These are phyloP conservation scores for Drosophila pseudotakahashii DNA, from an alignment of 2,888 invertebrate genomes.

Conservation along the genomic window DNA sequence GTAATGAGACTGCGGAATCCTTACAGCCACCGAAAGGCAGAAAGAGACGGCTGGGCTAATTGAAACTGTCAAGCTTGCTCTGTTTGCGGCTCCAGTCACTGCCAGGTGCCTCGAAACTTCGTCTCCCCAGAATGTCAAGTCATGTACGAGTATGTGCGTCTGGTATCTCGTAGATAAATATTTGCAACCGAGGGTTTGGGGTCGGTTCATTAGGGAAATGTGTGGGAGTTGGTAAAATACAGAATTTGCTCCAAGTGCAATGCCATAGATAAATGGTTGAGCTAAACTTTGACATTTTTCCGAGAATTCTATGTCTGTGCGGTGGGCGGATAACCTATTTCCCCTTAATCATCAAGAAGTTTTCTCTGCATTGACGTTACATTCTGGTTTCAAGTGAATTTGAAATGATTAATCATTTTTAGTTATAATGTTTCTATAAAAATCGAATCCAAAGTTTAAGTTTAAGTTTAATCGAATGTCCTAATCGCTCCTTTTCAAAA, in stretches of 20 bases:
- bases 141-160: conserved; percentile 20
- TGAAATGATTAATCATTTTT: no score
- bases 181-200: conserved; percentile 29
- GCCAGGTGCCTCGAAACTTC: conserved; percentile 43
- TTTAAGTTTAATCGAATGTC: no score
- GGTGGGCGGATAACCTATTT: background rate
- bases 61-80: conserved; percentile 52
- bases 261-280: conserved; percentile 29
- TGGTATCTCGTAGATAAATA: conserved; percentile 31
- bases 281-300: conserved; percentile 40
- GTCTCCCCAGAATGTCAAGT: conserved; percentile 27
- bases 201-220: conserved; percentile 34
- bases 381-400: no score
- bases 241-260: conserved; percentile 14
- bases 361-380: background rate
- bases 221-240: conserved; percentile 10
- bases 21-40: background rate
- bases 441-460: no score
- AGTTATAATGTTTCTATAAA: no score
- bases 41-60: conserved; percentile 41
- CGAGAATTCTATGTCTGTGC: conserved; percentile 12
- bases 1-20: conserved; percentile 74
- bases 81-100: conserved; percentile 45
- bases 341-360: conserved; percentile 4
- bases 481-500: background rate